Evolutionary conservation across 2,113 vertebrate genomes (phyloP), one percentile per base, ranked within the genome.

Genomic region (Halcyon senegalensis): DNA sequence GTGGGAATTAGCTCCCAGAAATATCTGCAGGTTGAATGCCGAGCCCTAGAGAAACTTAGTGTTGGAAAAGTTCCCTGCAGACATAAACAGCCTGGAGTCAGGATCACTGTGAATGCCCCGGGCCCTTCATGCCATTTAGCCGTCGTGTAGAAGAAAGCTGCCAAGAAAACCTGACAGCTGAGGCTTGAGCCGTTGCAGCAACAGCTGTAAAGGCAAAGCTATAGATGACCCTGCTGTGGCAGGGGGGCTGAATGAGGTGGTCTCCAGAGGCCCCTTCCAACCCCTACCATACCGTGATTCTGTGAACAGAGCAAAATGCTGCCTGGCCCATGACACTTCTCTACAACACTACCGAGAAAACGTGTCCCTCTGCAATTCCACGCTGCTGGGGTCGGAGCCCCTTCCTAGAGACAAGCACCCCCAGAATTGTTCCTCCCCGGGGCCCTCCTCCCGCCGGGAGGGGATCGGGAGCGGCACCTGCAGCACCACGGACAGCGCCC

Each of bases 371-470:
- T 18, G 68, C 46, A 13, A 6, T 11, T n/a, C 56, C 23, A 1
- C 3, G 23, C 18, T 56, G 59, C 41, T 41, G 20, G 20, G 35
- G 16, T 23, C 3, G 9, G 37, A 18, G 2, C 20, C 1, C 12
- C 9, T 27, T 2, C 27, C 46, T 0, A 13, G n/a, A 4, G 23
- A 4, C 24, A 4, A 4, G 17, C 24, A 7, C 8, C 20, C 1
- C 19, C 16, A 25, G 41, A 11, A 46, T 24, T 2, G 28, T 39
- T 11, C 13, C 62, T 19, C 25, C 15, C 16, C 1, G 0, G 16
- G 6, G 28, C 25, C 21, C 23, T 3, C 24, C 13, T 0, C 17
- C 10, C 2, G 15, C 17, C 8, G 24, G 3, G 30, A 6, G 19
- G 25, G 7, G 30, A 4, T 21, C 1, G 18, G 18, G 17, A 7